Percentiles rank a stretch among this genome's conserved stretches.
phyloP scores from a whole-genome alignment of 2,113 vertebrate species.

The Eurypyga helias region DNA sequence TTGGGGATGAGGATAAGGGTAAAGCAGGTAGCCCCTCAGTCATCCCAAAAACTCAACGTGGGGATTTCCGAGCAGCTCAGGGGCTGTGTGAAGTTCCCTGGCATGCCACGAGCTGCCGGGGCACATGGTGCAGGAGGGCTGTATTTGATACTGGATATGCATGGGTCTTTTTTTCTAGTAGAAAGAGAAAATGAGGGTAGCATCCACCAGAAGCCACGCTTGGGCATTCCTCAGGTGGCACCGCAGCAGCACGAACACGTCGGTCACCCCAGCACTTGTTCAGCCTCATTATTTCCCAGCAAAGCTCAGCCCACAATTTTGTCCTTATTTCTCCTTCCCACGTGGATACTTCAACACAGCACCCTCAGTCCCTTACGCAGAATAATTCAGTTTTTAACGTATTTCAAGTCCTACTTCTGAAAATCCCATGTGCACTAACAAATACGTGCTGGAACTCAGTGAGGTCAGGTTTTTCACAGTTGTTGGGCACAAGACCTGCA shows the following conservation, averaged over 20 bases:
- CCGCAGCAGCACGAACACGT: fast-evolving
- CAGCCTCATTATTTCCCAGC: background rate
- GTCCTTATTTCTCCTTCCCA: background rate
- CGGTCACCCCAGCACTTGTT: background rate
- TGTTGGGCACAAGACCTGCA: background rate
- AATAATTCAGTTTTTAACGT: background rate
- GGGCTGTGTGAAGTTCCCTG: background rate
- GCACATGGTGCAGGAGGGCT: fast-evolving
- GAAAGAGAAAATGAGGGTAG: background rate
- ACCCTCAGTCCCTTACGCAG: background rate
- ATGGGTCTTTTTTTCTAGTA: background rate
- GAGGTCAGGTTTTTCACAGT: background rate
- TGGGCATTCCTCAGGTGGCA: background rate
- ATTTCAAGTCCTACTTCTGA: background rate
- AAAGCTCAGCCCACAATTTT: background rate
- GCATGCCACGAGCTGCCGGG: background rate
- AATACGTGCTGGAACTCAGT: background rate
- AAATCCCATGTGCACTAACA: background rate
- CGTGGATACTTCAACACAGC: background rate
- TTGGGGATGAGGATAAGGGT: background rate
- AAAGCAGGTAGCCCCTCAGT: background rate
- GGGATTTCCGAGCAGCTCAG: background rate
- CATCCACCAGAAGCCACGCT: background rate
- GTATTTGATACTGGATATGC: background rate
- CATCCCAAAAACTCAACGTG: background rate